These are phyloP conservation scores for Rhabdophis nuchalis DNA, from an alignment of 2,797 vertebrate species.

Conservation along the genomic window DNA sequence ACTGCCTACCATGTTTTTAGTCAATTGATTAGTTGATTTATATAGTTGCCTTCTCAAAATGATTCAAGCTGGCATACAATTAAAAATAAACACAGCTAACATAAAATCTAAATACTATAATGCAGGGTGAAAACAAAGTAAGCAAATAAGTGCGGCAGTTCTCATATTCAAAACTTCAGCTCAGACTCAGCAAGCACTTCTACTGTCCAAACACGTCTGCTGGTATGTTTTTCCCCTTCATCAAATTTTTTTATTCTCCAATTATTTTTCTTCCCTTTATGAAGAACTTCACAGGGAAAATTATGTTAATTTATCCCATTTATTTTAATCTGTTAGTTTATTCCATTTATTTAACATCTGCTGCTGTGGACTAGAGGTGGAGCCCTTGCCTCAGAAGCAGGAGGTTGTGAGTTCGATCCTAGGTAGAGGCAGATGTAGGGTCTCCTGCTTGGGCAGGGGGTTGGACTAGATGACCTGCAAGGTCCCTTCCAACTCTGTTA, in stretches of 20 bases:
- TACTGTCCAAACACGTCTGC: neutral
- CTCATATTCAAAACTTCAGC: neutral
- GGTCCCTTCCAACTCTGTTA: too few relatives aligned
- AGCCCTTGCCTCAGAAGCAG: too few relatives aligned
- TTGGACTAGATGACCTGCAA: too few relatives aligned
- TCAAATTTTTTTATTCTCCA: neutral
- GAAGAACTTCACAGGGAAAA: neutral
- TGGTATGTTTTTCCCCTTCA: neutral
- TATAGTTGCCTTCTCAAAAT: neutral
- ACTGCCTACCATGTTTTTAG: neutral
- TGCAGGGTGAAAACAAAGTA: neutral
- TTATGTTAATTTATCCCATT: too few relatives aligned
- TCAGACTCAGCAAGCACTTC: neutral
- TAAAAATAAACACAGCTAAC: neutral
- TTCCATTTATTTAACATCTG: too few relatives aligned
- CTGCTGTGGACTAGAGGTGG: too few relatives aligned
- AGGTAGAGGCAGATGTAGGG: too few relatives aligned
- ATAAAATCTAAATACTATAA: neutral
- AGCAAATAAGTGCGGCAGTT: neutral
- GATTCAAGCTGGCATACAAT: neutral
- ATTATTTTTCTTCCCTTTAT: neutral
- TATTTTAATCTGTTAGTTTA: too few relatives aligned
- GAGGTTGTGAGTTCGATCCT: too few relatives aligned
- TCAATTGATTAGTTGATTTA: neutral
- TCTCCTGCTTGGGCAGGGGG: too few relatives aligned